Evolutionary conservation across 2,797 vertebrate species (phyloP).

Genomic region (Gephyroberyx darwinii): DNA sequence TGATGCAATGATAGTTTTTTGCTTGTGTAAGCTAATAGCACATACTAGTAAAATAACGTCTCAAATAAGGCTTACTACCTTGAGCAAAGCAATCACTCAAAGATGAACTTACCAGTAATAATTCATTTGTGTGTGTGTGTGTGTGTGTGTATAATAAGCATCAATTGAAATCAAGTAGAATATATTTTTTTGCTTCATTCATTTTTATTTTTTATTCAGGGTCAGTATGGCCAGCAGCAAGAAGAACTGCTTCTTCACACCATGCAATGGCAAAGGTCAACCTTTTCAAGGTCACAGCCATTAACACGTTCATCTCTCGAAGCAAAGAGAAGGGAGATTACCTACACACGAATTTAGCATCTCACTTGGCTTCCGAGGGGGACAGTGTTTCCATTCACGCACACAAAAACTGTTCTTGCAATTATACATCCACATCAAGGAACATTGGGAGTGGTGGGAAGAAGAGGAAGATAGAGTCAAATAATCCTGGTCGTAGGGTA

Average conservation of each 20-base stretch:
- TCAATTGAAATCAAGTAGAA: background rate
- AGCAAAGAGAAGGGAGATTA: slow-evolving; percentile 6
- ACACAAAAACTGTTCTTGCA: slow-evolving; percentile 3
- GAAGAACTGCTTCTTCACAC: background rate
- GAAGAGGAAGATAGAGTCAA: slow-evolving; percentile 6
- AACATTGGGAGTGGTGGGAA: background rate
- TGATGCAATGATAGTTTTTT: too few relatives aligned
- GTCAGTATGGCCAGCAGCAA: background rate
- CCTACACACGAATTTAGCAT: slow-evolving; percentile 1
- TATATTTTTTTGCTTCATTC: background rate
- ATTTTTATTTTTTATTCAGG: background rate
- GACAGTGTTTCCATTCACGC: slow-evolving; percentile 1
- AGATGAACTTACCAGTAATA: too few relatives aligned
- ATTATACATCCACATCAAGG: slow-evolving; percentile 14
- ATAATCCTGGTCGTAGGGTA: slow-evolving; percentile 15
- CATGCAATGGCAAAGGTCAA: slow-evolving; percentile 3
- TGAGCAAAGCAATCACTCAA: too few relatives aligned
- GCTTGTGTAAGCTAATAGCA: too few relatives aligned
- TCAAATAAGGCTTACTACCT: too few relatives aligned
- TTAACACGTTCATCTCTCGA: slow-evolving; percentile 3
- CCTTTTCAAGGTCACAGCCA: slow-evolving; percentile 6
- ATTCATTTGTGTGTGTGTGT: background rate
- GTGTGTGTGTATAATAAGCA: background rate
- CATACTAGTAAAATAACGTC: too few relatives aligned
- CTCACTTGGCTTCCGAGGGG: slow-evolving; percentile 1